These are phyloP conservation scores for Lithobates pipiens DNA, from an alignment of 2,797 vertebrate genomes.

Conservation along the genomic window DNA sequence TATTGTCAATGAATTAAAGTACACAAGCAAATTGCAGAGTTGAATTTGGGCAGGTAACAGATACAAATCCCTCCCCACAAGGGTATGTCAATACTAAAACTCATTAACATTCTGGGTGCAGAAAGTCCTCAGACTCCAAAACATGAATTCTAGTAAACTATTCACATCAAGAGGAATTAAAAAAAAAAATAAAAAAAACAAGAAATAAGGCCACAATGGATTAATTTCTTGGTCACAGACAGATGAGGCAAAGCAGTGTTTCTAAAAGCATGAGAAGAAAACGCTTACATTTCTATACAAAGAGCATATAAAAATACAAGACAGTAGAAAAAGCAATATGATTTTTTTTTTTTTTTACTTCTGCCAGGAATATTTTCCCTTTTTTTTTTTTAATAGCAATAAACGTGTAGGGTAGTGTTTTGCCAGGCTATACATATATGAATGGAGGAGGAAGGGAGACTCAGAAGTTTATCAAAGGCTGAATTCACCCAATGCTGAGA, in stretches of 20 bases:
- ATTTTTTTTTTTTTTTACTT: constrained; percentile 37
- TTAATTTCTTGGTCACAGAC: constrained; percentile 75
- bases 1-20: background rate
- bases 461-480: no score
- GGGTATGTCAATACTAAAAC: background rate
- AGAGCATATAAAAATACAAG: constrained; percentile 39
- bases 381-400: constrained; percentile 22
- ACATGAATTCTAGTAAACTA: constrained; percentile 74
- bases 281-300: constrained; percentile 48
- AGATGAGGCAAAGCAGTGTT: constrained; percentile 72
- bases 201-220: constrained; percentile 82
- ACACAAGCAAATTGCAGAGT: constrained; percentile 8
- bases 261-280: constrained; percentile 49
- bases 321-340: constrained; percentile 65
- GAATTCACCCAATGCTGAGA: no score
- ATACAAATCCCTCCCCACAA: constrained; percentile 1
- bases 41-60: constrained; percentile 13
- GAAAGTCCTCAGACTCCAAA: constrained; percentile 63
- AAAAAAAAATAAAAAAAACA: constrained; percentile 58
- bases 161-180: constrained; percentile 50
- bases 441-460: no score
- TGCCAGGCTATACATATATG: constrained; percentile 4
- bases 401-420: constrained; percentile 22
- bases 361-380: constrained; percentile 28
- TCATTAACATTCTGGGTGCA: constrained; percentile 10